Base-by-base conservation (phyloP, 2,797 vertebrate species). In the Cossypha polioptera region DNA sequence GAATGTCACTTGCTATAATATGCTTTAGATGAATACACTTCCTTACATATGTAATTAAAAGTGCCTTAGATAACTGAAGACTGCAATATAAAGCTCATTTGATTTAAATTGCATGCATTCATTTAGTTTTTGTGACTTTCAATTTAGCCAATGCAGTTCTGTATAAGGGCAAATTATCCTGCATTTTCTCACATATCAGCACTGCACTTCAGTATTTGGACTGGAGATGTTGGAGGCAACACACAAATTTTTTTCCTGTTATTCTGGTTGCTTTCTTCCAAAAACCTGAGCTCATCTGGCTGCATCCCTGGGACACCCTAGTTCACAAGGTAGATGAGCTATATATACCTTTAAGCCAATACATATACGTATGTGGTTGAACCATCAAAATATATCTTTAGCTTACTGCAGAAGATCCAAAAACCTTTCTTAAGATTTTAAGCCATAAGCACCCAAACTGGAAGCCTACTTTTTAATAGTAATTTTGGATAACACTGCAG, bases 41-140 rank as follows among this genome's bases (percentile, higher is more conserved):
- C 79, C 73, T 95, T 88, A 93, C 65, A 88, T 68, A 22, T 80
- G 87, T 65, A 94, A 96, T 95, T 96, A 92, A 90, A 96, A 92
- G 61, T 71, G 87, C 65, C 66, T 95, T 47, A 86, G 53, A 90
- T 83, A 66, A 62, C 81, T 50, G 68, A 90, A 71, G 43, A 28
- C 82, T 68, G 68, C 69, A 80, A 68, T 80, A 83, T 71, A 90
- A 94, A 94, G 90, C 93, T 91, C 75, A 78, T 77, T 92, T 96
- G 71, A 89, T 92, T 95, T 94, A 80, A 86, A 74, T 80, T 83
- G 57, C 68, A 31, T 29, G 40, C 61, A 31, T 57, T 92, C 62
- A 65, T 90, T 94, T 90, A 45, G 45, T 61, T 71, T 80, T 58
- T 58, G 33, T 0, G 1, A 77, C 57, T 87, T 91, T 86, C 85